These are phyloP conservation scores for Nomada lathburiana DNA, from an alignment of 2,888 invertebrate species.

Conservation along the genomic window DNA sequence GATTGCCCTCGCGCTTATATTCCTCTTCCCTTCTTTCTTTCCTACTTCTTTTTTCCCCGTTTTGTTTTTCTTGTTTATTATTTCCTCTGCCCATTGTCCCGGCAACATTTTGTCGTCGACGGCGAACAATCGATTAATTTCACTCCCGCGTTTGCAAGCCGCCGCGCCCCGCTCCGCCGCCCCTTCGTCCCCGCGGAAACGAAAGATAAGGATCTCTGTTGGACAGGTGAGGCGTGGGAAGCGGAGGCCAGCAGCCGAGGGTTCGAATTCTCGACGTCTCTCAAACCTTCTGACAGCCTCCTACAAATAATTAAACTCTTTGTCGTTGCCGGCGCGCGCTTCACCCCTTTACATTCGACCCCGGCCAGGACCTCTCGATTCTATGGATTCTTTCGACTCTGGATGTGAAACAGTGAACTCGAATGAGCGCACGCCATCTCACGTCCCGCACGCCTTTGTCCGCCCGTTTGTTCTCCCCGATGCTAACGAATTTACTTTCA, in stretches of 20 bases:
- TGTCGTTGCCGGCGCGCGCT: constrained; percentile 55
- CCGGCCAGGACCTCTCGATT: constrained; percentile 48
- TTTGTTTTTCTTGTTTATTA: constrained; percentile 43
- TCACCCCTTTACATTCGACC: constrained; percentile 50
- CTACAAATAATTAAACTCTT: constrained; percentile 67
- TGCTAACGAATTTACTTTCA: not conserved
- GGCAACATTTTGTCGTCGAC: constrained; percentile 66
- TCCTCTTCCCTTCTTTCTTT: constrained; percentile 2
- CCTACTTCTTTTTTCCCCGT: constrained; percentile 9
- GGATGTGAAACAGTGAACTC: constrained; percentile 51
- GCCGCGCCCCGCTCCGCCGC: constrained; percentile 22
- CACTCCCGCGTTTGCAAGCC: constrained; percentile 46
- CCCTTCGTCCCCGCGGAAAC: constrained; percentile 11
- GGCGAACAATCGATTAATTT: constrained; percentile 64
- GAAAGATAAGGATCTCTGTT: constrained; percentile 70
- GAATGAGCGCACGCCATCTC: constrained; percentile 24
- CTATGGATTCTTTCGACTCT: constrained; percentile 53
- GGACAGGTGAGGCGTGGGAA: constrained; percentile 76
- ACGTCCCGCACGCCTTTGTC: not conserved
- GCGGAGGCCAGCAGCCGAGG: constrained; percentile 36
- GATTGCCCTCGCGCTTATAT: constrained; percentile 55
- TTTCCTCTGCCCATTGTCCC: constrained; percentile 66
- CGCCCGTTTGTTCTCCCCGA: not conserved
- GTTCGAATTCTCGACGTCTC: constrained; percentile 57
- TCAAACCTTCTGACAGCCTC: constrained; percentile 63